Evolutionary conservation across 2,797 vertebrate genomes (phyloP).

Genomic region (Benthosema pterotum): DNA sequence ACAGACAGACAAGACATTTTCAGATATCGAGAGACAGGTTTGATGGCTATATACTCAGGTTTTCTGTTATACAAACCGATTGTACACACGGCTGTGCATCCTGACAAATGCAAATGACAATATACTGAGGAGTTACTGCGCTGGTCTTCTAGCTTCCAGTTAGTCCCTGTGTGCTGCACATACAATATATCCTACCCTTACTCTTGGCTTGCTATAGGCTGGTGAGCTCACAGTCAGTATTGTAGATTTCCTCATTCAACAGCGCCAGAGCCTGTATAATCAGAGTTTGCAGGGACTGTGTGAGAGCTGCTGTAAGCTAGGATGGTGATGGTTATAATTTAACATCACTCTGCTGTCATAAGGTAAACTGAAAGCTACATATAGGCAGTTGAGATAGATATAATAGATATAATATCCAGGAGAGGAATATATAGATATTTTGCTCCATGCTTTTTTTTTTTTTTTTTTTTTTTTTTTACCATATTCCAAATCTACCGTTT

Average conservation of each 20-base stretch:
- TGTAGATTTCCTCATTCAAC: constrained; percentile 57
- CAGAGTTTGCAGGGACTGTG: constrained; percentile 48
- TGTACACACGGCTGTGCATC: constrained; percentile 12
- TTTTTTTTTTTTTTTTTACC: constrained; percentile 24
- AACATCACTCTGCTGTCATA: constrained; percentile 45
- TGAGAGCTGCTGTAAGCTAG: constrained; percentile 35
- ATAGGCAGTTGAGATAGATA: constrained; percentile 32
- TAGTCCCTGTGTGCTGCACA: constrained; percentile 22
- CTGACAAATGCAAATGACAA: constrained; percentile 34
- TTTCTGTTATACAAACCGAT: constrained; percentile 31
- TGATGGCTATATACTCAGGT: constrained; percentile 50
- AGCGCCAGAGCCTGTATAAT: constrained; percentile 59
- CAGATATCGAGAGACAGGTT: constrained; percentile 42
- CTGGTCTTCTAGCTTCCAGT: constrained; percentile 19
- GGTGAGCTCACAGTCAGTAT: constrained; percentile 52
- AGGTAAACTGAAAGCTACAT: constrained; percentile 44
- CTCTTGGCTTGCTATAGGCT: constrained; percentile 24
- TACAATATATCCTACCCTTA: constrained; percentile 10
- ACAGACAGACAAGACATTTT: constrained; percentile 32
- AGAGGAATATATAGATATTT: constrained; percentile 33
- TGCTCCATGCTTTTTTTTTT: no score
- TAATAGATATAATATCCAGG: constrained; percentile 43
- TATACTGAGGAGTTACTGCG: constrained; percentile 5
- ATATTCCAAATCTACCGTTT: constrained; percentile 14
- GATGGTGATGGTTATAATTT: constrained; percentile 61